Base-by-base conservation (phyloP, 2,113 vertebrate species). In the Choloepus hoffmanni region DNA sequence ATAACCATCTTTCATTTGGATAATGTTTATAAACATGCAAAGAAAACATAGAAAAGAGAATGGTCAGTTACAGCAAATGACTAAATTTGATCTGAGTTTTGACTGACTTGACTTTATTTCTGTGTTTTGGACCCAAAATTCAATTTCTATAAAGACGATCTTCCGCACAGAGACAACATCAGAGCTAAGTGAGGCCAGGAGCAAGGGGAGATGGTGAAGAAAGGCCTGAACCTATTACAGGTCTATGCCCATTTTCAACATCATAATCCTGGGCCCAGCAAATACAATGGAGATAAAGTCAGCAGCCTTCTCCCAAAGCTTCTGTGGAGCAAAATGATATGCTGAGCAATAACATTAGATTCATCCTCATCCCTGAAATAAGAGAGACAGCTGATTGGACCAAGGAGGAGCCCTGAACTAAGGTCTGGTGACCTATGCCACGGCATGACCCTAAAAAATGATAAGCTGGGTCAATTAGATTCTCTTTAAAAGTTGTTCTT, bases 331-430 rank as follows among this genome's bases (percentile, higher is more conserved):
- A 63, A 88, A 89, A 58, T 53, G n/a, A 70, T 82, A 85, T 85
- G 18, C 79, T 58, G 21, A 85, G 63, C 26, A 74, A 58, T 77
- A 18, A 53, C 5, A 63, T 7, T 28, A 36, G 65, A 79, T 84
- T 94, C n/a, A 65, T 76, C 65, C 70, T 63, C 50, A 33, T 68
- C 45, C 60, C 83, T 91, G 77, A 89, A 95, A 91, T 14, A 85
- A 11, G 50, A 89, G 26, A 97, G 90, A 60, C 10, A 77, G 36
- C 45, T 58, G 30, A 85, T 15, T 45, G 65, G 28, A 89, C 3
- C 21, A 40, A 40, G 14, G 12, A 16, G 16, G 19, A 21, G 12
- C 60, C 36, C 55, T 70, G 77, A n/a, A 28, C 40, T 85, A 67
- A n/a, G 53, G 60, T 62, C 78, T 53, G 23, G 36, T 53, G 40